Percentiles rank a stretch among this genome's conserved stretches.
Conservation (phyloP, 2,797 vertebrate species). For the Paratrypauchen microcephalus region DNA sequence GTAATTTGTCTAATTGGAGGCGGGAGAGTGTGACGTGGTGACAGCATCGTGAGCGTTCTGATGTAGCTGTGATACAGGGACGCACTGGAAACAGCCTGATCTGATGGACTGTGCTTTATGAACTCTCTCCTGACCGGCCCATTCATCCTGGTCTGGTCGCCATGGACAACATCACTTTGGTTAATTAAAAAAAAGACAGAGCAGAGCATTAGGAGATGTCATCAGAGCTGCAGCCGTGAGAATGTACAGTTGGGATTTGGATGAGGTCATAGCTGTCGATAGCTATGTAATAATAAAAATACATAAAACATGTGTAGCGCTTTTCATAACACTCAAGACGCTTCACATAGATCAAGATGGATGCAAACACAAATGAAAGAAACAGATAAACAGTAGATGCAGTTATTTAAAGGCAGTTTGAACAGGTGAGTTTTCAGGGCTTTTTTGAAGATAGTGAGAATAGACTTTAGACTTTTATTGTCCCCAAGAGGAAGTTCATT, state of each 20-base stretch:
- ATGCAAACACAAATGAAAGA: no score
- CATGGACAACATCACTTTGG: constrained; percentile 37
- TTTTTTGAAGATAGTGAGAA: no score
- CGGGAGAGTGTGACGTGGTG: neutral
- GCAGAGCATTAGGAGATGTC: neutral
- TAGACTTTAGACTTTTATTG: no score
- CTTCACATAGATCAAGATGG: no score
- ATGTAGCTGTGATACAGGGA: no score
- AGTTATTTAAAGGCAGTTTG: no score
- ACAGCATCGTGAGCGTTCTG: neutral
- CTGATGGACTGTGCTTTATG: neutral
- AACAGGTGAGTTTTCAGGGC: no score
- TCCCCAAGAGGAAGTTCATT: no score
- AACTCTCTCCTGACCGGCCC: neutral
- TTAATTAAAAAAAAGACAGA: constrained; percentile 56
- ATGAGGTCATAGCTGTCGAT: neutral
- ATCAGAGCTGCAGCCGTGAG: neutral
- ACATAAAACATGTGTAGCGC: no score
- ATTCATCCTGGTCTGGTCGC: neutral
- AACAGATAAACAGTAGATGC: no score
- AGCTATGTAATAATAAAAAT: no score
- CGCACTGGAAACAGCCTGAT: neutral
- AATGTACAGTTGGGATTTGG: neutral
- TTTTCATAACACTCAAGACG: no score
- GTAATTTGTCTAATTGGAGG: neutral